These are phyloP conservation scores for Osedax frankpressi DNA, from an alignment of 2,888 invertebrate genomes.

Conservation along the genomic window DNA sequence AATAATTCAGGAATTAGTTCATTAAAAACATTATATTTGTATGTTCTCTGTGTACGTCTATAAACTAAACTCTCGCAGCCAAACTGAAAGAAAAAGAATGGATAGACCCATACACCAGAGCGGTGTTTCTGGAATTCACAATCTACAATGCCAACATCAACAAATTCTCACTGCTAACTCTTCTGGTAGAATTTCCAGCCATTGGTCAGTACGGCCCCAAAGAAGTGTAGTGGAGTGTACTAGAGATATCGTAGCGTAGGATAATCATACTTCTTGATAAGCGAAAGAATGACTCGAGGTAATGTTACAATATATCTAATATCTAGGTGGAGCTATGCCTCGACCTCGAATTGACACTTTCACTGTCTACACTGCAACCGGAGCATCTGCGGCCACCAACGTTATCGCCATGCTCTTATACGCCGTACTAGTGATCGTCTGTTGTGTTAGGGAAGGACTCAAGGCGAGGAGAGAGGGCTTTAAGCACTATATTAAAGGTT, in stretches of 20 bases:
- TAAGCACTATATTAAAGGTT: conserved; percentile 31
- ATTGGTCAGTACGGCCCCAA: conserved; percentile 29
- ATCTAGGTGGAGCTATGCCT: conserved; percentile 30
- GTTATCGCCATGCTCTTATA: conserved; percentile 22
- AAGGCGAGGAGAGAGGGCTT: conserved; percentile 20
- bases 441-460: conserved; percentile 20
- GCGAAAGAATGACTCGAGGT: too few relatives aligned
- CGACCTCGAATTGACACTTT: conserved; percentile 30
- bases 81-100: conserved; percentile 15
- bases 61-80: too few relatives aligned
- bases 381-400: conserved; percentile 10
- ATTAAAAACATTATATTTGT: too few relatives aligned
- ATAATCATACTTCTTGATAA: too few relatives aligned
- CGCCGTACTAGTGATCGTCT: conserved; percentile 24
- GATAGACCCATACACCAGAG: conserved; percentile 24
- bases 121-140: conserved; percentile 25
- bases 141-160: conserved; percentile 33
- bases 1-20: too few relatives aligned
- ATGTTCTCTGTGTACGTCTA: too few relatives aligned
- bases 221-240: too few relatives aligned
- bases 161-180: conserved; percentile 32
- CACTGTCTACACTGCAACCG: conserved; percentile 22
- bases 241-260: too few relatives aligned
- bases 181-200: conserved; percentile 35
- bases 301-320: too few relatives aligned